Evolutionary conservation across 2,113 vertebrate genomes (phyloP), one percentile per base, ranked within the genome.

Genomic region (Caretta caretta): DNA sequence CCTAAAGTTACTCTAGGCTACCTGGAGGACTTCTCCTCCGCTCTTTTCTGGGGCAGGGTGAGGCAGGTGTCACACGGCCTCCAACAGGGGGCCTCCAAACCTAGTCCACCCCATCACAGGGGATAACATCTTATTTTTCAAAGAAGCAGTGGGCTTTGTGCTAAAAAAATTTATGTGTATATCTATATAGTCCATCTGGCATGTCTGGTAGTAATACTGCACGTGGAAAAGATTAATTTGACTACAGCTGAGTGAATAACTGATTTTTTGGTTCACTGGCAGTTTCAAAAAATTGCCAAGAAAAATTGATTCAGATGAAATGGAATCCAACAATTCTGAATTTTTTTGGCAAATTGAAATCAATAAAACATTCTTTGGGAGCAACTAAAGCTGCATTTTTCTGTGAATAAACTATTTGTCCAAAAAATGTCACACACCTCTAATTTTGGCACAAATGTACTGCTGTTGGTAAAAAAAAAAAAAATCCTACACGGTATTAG

Each of bases 101-200:
- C 24, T 57, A 57, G 24, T 57, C 10, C 56, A 25, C 25, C 25
- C 25, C 4, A 5, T 10, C 92, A 75, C 57, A n/a, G 51, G 48
- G 75, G 96, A 96, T 92, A 97, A 97, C 90, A 96, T 95, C 92
- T 2, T 87, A 62, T 82, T 89, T 72, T 92, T 92, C 48, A 5
- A 84, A 94, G 95, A 96, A 93, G 76, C 94, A 48, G 4, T 81
- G 76, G 65, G 50, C 79, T 79, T 88, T 84, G 48, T 85, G 72
- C 53, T 88, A 8, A 8, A 88, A 75, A 96, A 49, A 38, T 10
- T 82, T 10, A 2, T 96, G 48, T 31, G 57, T 93, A 92, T 90
- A 94, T 38, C 75, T 57, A 50, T 48, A 80, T 54, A 91, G 75
- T 89, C 92, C 94, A 79, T 92, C 87, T 86, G 84, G 42, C 92